A percentile compares a stretch with the other conserved stretches of the same genome.
phyloP scores from a whole-genome alignment of 2,113 vertebrate genomes.

The Hippoglossus stenolepis region DNA sequence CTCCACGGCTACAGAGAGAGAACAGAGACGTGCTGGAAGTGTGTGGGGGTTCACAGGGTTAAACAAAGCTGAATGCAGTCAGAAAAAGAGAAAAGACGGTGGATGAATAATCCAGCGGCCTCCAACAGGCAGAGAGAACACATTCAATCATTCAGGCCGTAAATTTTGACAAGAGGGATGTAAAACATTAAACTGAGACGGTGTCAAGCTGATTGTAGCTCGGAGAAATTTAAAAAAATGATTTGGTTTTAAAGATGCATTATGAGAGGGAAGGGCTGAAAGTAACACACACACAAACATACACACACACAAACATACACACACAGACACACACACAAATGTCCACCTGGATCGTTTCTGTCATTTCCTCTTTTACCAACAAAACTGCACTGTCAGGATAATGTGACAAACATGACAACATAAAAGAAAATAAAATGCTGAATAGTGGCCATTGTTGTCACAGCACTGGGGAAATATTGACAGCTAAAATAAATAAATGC shows the following conservation, averaged over 20 bases:
- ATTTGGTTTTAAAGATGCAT: not conserved
- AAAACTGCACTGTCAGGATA: not conserved
- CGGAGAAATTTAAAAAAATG: not conserved
- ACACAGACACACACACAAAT: too few relatives aligned
- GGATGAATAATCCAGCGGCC: slow-evolving; percentile 1
- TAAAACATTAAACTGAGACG: not conserved
- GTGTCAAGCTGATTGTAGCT: not conserved
- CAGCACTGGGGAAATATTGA: not conserved
- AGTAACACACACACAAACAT: too few relatives aligned
- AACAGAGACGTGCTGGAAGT: slow-evolving; percentile 21
- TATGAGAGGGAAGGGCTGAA: too few relatives aligned
- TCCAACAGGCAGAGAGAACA: not conserved
- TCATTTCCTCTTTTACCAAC: not conserved
- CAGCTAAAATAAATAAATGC: not conserved
- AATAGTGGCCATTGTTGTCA: not conserved
- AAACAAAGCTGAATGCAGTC: slow-evolving; percentile 21
- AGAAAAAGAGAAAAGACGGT: not conserved
- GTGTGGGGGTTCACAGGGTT: slow-evolving; percentile 31
- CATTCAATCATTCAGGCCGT: not conserved
- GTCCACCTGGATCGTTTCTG: not conserved
- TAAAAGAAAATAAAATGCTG: not conserved
- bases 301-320: too few relatives aligned
- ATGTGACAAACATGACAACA: not conserved
- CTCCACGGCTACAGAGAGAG: not conserved
- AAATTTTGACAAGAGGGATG: not conserved